Percentiles rank a stretch among this genome's conserved stretches.
phyloP scores from a whole-genome alignment of 1,140 invertebrate genomes.

The Pseudachorutes palmiensis region DNA sequence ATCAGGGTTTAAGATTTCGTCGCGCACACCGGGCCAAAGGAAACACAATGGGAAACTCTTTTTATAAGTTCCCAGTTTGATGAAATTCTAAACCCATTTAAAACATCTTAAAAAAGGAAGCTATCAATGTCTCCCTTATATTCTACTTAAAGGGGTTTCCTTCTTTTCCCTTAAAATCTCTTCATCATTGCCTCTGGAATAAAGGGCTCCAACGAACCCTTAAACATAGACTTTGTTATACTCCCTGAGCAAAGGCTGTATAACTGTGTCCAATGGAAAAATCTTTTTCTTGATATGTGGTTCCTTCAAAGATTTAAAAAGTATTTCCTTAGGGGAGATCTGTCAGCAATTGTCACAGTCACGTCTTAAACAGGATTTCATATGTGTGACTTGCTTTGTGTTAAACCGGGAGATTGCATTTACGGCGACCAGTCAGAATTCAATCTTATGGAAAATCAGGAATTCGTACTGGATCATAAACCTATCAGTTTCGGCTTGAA shows the following conservation, averaged over 20 bases:
- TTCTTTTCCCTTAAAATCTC: neutral
- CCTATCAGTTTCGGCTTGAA: too few species aligned
- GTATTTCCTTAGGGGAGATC: neutral
- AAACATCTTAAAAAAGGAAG: neutral
- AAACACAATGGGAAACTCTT: neutral
- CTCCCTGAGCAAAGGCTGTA: too few species aligned
- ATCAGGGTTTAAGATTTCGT: neutral
- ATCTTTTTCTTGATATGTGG: neutral
- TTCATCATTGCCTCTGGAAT: neutral
- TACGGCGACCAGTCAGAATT: neutral
- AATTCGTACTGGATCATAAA: neutral
- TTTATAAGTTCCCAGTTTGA: neutral
- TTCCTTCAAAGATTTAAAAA: constrained; percentile 7
- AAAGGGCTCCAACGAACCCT: neutral
- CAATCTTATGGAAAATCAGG: neutral
- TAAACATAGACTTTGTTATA: too few species aligned
- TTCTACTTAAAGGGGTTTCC: neutral
- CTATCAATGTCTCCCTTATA: neutral
- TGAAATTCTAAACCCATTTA: constrained; percentile 3
- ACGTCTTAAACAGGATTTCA: neutral
- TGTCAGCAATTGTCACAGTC: constrained; percentile 10
- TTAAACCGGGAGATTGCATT: neutral
- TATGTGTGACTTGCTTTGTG: neutral
- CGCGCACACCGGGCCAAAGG: neutral
- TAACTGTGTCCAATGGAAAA: constrained; percentile 5